phyloP scores from a whole-genome alignment of 2,113 vertebrate species.

The Toxotes chatareus region DNA sequence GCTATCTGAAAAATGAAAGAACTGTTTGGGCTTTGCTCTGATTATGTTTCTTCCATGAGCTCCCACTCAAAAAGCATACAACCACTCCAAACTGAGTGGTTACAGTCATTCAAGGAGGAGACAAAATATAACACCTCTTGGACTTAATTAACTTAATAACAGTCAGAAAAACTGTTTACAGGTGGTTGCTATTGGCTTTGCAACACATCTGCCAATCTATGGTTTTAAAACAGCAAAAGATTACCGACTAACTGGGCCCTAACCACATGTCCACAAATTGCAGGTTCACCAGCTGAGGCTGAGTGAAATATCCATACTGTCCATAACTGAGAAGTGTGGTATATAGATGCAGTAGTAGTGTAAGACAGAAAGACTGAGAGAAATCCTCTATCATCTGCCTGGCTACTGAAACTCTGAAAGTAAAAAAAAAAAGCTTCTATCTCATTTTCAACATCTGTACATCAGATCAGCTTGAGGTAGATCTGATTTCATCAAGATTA shows the following conservation, averaged over 20 bases:
- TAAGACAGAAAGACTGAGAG: no score
- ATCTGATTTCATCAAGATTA: no score
- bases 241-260: not conserved
- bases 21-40: not conserved
- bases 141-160: not conserved
- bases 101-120: not conserved
- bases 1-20: not conserved
- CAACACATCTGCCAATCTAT: not conserved
- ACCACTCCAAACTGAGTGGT: not conserved
- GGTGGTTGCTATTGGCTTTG: not conserved
- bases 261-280: not conserved
- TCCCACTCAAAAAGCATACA: not conserved
- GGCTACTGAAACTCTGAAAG: no score
- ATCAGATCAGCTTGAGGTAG: no score
- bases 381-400: no score
- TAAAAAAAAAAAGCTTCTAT: no score
- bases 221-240: not conserved
- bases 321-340: not conserved
- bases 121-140: not conserved
- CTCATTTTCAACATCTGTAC: no score
- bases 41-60: not conserved
- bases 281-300: not conserved
- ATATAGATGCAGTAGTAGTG: not conserved
- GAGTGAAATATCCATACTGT: not conserved
- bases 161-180: not conserved